Conservation (phyloP, 2,113 vertebrate species). For the Eupsittula cactorum region DNA sequence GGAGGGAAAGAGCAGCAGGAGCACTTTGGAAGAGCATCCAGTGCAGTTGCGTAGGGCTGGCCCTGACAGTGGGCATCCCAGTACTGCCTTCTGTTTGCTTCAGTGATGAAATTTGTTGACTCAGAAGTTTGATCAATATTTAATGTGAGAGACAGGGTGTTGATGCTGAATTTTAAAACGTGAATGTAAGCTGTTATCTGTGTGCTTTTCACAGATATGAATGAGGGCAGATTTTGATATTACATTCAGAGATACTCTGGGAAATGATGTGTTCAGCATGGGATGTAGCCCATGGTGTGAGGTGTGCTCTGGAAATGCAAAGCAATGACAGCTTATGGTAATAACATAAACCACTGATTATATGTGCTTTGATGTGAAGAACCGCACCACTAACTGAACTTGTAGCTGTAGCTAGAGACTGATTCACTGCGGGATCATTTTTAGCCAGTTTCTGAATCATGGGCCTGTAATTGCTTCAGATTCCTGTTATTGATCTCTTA, state of each 20-base stretch:
- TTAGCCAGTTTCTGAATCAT: slow-evolving; percentile 19
- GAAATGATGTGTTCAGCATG: neutral
- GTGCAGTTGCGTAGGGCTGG: neutral
- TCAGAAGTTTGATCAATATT: slow-evolving; percentile 40
- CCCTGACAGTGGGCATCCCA: neutral
- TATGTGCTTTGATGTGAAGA: neutral
- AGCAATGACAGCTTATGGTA: neutral
- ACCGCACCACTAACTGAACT: neutral
- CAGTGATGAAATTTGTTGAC: neutral
- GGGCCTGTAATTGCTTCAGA: slow-evolving; percentile 36
- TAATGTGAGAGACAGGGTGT: neutral
- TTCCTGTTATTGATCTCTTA: slow-evolving; percentile 57
- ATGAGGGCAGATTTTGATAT: neutral
- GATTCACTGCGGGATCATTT: neutral
- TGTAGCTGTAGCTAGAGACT: neutral
- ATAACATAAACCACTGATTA: neutral
- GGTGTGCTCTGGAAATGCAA: neutral
- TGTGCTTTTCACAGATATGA: neutral
- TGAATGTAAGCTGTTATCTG: neutral
- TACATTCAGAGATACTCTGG: neutral
- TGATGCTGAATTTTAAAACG: slow-evolving; percentile 5
- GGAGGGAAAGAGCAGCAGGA: neutral
- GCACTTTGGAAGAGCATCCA: neutral
- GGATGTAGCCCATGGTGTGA: neutral
- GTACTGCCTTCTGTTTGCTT: neutral